A percentile compares a stretch with the other conserved stretches of the same genome.
These are phyloP conservation scores for Acrossocheilus fasciatus DNA, from an alignment of 2,797 vertebrate species.

Conservation along the genomic window DNA sequence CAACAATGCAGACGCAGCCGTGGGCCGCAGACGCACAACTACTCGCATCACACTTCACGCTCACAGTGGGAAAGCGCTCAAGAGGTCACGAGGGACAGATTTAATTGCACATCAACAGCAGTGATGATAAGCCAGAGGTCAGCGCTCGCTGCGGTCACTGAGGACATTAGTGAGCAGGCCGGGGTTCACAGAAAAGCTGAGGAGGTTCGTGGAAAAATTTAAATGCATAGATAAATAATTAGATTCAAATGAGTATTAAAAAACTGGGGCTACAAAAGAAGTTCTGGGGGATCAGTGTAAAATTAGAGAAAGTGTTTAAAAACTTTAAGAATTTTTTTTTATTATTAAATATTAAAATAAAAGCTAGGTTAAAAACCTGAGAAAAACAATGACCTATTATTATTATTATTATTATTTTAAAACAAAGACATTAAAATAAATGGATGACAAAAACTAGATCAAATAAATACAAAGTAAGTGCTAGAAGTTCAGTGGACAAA, in stretches of 20 bases:
- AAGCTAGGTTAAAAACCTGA: background rate
- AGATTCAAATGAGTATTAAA: background rate
- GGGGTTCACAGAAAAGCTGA: background rate
- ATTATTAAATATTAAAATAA: background rate
- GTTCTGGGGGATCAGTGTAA: background rate
- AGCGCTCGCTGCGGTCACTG: background rate
- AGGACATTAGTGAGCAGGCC: background rate
- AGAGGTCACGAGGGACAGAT: background rate
- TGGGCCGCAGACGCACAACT: conserved; percentile 6
- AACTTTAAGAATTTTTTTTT: too few species aligned
- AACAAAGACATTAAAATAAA: too few species aligned
- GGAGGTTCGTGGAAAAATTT: background rate
- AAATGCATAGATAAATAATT: background rate
- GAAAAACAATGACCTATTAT: too few species aligned
- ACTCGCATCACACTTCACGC: background rate
- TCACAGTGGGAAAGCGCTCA: background rate
- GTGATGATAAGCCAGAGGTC: background rate
- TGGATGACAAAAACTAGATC: too few species aligned
- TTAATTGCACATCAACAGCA: background rate
- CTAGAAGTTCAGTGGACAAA: too few species aligned
- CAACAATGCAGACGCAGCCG: background rate
- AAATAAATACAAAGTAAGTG: too few species aligned
- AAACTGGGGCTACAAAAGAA: background rate
- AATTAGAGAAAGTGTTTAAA: background rate
- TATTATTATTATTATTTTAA: too few species aligned